Evolutionary conservation across 2,888 invertebrate species (phyloP).

Genomic region (Ashinkailepas kermadecensis): DNA sequence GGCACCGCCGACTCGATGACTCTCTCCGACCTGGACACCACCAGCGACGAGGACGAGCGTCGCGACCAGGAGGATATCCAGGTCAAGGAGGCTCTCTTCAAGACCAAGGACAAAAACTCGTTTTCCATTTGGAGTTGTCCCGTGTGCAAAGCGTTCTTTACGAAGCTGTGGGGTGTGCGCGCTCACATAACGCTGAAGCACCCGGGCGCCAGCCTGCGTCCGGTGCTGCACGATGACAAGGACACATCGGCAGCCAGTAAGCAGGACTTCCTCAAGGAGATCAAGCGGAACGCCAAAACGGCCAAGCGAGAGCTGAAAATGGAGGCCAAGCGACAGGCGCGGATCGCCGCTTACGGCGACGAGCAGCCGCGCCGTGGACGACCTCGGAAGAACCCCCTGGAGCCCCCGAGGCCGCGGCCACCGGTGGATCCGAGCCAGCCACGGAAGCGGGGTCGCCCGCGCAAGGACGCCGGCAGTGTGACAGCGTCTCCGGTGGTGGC

Average conservation of each 20-base stretch:
- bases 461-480: not conserved
- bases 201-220: constrained; percentile 11
- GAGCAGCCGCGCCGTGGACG: constrained; percentile 14
- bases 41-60: not conserved
- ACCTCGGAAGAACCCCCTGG: not conserved
- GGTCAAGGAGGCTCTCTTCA: not conserved
- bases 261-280: constrained; percentile 14
- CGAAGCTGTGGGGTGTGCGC: constrained; percentile 21
- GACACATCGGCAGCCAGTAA: not conserved
- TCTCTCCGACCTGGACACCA: constrained; percentile 15
- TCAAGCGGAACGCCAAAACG: constrained; percentile 14
- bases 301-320: constrained; percentile 6
- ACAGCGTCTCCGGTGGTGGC: not conserved
- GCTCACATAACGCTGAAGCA: constrained; percentile 19
- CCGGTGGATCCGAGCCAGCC: not conserved
- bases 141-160: constrained; percentile 7
- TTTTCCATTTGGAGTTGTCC: constrained; percentile 18
- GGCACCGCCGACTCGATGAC: not conserved
- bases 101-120: not conserved
- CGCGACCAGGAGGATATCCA: not conserved
- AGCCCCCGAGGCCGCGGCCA: not conserved
- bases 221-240: constrained; percentile 16
- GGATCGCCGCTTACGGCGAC: constrained; percentile 3
- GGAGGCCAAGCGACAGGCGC: constrained; percentile 12
- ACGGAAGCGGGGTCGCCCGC: constrained; percentile 17